phyloP scores from a whole-genome alignment of 2,888 invertebrate genomes.

The Leucophenga montana region DNA sequence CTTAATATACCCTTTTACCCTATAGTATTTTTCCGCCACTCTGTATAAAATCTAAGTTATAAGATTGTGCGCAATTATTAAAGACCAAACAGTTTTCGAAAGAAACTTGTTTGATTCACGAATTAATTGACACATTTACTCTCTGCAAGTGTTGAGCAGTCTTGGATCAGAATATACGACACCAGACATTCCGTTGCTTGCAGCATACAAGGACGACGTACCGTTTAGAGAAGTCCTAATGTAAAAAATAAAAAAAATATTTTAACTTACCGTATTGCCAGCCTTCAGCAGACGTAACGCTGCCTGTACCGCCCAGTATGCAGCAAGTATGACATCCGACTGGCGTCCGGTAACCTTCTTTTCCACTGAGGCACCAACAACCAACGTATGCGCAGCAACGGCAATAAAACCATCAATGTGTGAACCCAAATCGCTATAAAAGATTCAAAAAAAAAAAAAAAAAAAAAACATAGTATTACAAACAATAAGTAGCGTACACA shows the following conservation, averaged over 20 bases:
- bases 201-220: constrained; percentile 12
- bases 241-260: not conserved
- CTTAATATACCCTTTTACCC: too few relatives aligned
- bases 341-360: constrained; percentile 88
- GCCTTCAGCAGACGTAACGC: constrained; percentile 93
- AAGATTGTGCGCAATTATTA: not conserved
- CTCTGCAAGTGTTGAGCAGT: constrained; percentile 54
- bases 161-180: constrained; percentile 23
- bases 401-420: constrained; percentile 99
- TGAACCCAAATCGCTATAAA: constrained; percentile 91
- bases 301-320: constrained; percentile 95
- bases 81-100: not conserved
- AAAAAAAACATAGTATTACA: not conserved
- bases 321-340: constrained; percentile 96
- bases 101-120: constrained; percentile 2
- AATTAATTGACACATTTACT: constrained; percentile 33
- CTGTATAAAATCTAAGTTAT: too few relatives aligned
- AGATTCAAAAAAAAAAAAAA: constrained; percentile 10
- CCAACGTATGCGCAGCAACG: constrained; percentile 96
- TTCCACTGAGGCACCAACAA: constrained; percentile 85
- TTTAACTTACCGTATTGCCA: constrained; percentile 83
- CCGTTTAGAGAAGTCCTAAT: too few relatives aligned
- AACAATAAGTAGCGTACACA: too few relatives aligned
- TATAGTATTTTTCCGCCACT: too few relatives aligned
- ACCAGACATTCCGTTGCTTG: constrained; percentile 49